Conservation (phyloP, 2,113 vertebrate species). For the Marmota flaviventris region DNA sequence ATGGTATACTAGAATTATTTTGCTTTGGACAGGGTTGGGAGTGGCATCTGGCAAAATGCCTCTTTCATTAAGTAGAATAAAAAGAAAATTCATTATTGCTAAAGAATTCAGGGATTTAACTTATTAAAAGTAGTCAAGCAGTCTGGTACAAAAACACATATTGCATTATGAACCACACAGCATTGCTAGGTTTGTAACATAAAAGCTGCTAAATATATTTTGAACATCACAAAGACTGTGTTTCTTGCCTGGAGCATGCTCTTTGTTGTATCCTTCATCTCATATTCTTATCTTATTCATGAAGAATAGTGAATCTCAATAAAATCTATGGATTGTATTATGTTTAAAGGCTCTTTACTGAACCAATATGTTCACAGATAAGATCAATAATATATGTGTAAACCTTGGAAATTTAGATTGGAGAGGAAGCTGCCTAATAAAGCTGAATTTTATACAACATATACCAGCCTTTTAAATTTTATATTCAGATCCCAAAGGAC, state of each 20-base stretch:
- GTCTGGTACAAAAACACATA: slow-evolving; percentile 68
- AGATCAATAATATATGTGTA: slow-evolving; percentile 79
- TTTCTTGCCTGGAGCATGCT: slow-evolving; percentile 79
- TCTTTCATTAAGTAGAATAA: slow-evolving; percentile 64
- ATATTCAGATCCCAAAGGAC: slow-evolving; percentile 65
- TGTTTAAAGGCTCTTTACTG: slow-evolving; percentile 74
- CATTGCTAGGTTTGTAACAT: slow-evolving; percentile 55
- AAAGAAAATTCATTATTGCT: slow-evolving; percentile 64
- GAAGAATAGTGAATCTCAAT: slow-evolving; percentile 77
- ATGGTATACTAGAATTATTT: neutral
- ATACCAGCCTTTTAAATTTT: slow-evolving; percentile 74
- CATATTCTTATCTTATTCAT: slow-evolving; percentile 79
- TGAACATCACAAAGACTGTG: slow-evolving; percentile 73
- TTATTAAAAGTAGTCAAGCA: slow-evolving; percentile 65
- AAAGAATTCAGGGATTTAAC: slow-evolving; percentile 80
- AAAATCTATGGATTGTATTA: slow-evolving; percentile 78
- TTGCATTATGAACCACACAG: slow-evolving; percentile 70
- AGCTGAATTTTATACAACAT: slow-evolving; percentile 75
- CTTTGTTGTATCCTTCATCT: slow-evolving; percentile 73
- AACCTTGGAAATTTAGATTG: slow-evolving; percentile 80
- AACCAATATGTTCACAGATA: slow-evolving; percentile 73
- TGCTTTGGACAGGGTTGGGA: neutral
- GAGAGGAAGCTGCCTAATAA: slow-evolving; percentile 70
- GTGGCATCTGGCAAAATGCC: slow-evolving; percentile 51
- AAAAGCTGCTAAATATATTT: slow-evolving; percentile 76